A percentile compares a stretch with the other conserved stretches of the same genome.
These are phyloP conservation scores for Equus quagga DNA, from an alignment of 2,113 vertebrate genomes.

Conservation along the genomic window DNA sequence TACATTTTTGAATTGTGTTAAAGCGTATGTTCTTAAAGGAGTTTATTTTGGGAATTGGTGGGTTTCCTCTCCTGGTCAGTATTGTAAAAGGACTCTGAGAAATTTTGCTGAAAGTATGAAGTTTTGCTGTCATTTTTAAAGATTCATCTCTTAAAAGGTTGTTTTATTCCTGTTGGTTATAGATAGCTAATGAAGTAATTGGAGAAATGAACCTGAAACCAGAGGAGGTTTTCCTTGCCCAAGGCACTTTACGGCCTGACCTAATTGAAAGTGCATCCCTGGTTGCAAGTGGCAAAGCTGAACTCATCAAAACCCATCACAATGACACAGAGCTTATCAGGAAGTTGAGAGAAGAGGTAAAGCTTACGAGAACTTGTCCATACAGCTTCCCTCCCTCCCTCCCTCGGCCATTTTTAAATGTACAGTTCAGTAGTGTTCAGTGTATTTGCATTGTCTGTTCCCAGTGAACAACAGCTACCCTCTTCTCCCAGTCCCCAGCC, in stretches of 20 bases:
- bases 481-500: background rate
- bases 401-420: background rate
- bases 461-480: background rate
- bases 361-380: background rate
- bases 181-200: conserved; percentile 99
- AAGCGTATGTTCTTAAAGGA: background rate
- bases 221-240: conserved; percentile 97
- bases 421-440: background rate
- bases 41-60: background rate
- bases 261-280: conserved; percentile 98
- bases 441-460: background rate
- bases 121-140: background rate
- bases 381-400: background rate
- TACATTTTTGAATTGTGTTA: background rate
- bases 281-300: conserved; percentile 96
- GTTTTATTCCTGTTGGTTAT: background rate
- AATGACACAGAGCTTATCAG: conserved; percentile 99
- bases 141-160: background rate
- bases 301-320: conserved; percentile 99
- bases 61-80: background rate
- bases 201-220: conserved; percentile 99
- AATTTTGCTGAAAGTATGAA: conserved; percentile 1
- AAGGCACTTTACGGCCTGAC: conserved; percentile 97
- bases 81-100: conserved; percentile 14
- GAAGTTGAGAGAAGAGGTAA: conserved; percentile 97